phyloP scores from a whole-genome alignment of 1,140 invertebrate genomes.

The Drosophila virilis region DNA sequence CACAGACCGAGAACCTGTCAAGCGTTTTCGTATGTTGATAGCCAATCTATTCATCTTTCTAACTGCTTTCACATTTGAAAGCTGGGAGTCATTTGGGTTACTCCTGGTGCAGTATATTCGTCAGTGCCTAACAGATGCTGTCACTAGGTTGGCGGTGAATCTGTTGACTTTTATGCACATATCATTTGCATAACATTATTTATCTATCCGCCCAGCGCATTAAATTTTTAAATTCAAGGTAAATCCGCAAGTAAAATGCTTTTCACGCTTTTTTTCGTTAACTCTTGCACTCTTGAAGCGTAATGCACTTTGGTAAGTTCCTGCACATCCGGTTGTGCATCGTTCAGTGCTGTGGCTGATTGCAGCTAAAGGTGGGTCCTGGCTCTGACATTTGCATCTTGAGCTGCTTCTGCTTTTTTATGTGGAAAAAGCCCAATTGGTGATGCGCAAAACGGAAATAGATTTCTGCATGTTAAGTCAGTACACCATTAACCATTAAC shows the following conservation, averaged over 20 bases:
- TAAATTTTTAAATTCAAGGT: slow-evolving; percentile 78
- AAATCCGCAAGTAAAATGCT: slow-evolving; percentile 77
- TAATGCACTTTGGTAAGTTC: slow-evolving; percentile 59
- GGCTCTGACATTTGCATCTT: slow-evolving; percentile 70
- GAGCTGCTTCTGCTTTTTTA: slow-evolving; percentile 43
- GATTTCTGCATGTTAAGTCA: slow-evolving; percentile 21
- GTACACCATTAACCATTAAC: too few species aligned
- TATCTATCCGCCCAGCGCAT: slow-evolving; percentile 58
- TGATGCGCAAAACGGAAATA: slow-evolving; percentile 63
- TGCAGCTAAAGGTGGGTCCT: slow-evolving; percentile 20
- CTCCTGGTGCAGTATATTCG: slow-evolving; percentile 10
- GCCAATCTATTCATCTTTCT: slow-evolving; percentile 82
- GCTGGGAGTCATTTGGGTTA: slow-evolving; percentile 67
- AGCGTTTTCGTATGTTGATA: slow-evolving; percentile 77
- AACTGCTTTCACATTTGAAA: slow-evolving; percentile 81
- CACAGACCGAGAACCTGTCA: slow-evolving; percentile 69
- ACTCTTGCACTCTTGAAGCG: slow-evolving; percentile 57
- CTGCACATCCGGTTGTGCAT: slow-evolving; percentile 30
- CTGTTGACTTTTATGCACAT: slow-evolving; percentile 83
- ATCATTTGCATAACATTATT: slow-evolving; percentile 84
- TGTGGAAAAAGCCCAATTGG: slow-evolving; percentile 57
- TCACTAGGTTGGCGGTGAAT: slow-evolving; percentile 39
- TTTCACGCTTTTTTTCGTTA: slow-evolving; percentile 70
- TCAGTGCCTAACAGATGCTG: slow-evolving; percentile 9
- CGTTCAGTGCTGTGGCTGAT: not conserved